phyloP scores from a whole-genome alignment of 2,888 invertebrate species.

The Lamellibrachia columna region DNA sequence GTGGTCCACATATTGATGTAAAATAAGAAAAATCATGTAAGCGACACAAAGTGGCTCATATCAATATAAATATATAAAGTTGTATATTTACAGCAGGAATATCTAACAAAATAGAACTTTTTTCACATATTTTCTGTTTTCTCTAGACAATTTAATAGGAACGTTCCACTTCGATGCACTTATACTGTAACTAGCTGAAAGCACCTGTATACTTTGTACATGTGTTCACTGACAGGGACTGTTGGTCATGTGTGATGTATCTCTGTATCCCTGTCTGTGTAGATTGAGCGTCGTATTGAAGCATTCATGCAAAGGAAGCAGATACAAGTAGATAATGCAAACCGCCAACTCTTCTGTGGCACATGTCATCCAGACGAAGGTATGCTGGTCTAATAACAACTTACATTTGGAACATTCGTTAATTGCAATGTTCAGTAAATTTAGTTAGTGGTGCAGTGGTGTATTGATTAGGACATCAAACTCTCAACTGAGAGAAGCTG shows the following conservation, averaged over 20 bases:
- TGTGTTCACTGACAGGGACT: not conserved
- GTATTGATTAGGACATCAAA: too few species aligned
- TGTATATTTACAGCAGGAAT: too few species aligned
- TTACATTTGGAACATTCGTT: not conserved
- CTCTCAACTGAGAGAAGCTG: too few species aligned
- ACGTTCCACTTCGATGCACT: too few species aligned
- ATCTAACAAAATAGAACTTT: too few species aligned
- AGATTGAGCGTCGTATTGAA: constrained; percentile 11
- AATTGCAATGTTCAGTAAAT: too few species aligned
- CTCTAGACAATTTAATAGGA: not conserved
- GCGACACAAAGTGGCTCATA: too few species aligned
- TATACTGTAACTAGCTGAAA: not conserved
- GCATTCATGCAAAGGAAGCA: constrained; percentile 16
- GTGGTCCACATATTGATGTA: too few species aligned
- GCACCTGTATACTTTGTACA: not conserved
- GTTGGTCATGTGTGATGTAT: not conserved
- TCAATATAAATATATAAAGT: too few species aligned
- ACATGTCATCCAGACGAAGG: not conserved
- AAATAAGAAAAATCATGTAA: too few species aligned
- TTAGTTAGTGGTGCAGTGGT: too few species aligned
- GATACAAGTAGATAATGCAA: not conserved
- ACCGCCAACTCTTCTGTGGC: constrained; percentile 2
- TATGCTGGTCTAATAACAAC: not conserved
- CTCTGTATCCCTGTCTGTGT: not conserved
- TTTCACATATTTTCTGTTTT: too few species aligned